phyloP scores from a whole-genome alignment of 2,113 vertebrate genomes.

The Chiloscyllium plagiosum region DNA sequence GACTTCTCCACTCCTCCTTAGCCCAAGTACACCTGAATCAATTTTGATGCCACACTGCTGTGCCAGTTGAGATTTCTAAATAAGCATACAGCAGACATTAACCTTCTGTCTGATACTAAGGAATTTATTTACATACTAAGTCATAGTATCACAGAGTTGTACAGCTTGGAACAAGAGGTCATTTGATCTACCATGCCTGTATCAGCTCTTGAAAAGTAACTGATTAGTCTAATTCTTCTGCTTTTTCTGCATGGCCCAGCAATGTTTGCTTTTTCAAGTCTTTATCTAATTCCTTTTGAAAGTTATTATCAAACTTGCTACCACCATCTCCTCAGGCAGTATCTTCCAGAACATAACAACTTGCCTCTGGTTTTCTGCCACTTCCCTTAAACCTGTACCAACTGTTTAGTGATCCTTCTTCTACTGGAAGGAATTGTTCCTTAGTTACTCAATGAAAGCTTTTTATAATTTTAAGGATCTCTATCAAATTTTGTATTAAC shows the following conservation, averaged over 20 bases:
- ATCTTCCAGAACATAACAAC: too few relatives aligned
- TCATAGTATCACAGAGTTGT: neutral
- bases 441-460: neutral
- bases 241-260: neutral
- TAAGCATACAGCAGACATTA: neutral
- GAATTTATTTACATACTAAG: too few relatives aligned
- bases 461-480: neutral
- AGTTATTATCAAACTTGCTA: too few relatives aligned
- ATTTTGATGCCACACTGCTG: neutral
- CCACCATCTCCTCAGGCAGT: too few relatives aligned
- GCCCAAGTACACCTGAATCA: neutral
- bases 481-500: neutral
- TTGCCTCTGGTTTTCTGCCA: too few relatives aligned
- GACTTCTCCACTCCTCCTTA: neutral
- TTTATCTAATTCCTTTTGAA: too few relatives aligned
- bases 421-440: neutral
- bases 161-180: neutral
- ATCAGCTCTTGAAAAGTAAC: neutral
- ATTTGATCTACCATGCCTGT: neutral
- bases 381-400: neutral
- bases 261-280: neutral
- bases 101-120: neutral
- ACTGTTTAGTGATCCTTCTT: neutral
- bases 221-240: neutral
- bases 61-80: neutral